Conservation (phyloP, 2,888 invertebrate species). For the Tipula unca region DNA sequence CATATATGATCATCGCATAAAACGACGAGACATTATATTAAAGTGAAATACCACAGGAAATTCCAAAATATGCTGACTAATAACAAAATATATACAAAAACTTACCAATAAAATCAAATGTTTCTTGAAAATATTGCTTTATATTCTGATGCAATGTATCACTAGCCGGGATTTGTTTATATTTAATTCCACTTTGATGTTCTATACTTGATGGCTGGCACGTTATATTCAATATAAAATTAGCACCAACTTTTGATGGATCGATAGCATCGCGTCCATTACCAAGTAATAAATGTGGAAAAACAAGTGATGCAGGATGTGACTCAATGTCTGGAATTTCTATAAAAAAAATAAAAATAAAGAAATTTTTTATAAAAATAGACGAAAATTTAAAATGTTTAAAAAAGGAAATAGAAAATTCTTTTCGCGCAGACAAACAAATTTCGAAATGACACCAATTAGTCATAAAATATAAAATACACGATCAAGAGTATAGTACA, state of each 20-base stretch:
- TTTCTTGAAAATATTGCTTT: constrained; percentile 80
- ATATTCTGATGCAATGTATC: constrained; percentile 80
- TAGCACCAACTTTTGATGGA: constrained; percentile 59
- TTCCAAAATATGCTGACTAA: constrained; percentile 14
- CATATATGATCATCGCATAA: neutral
- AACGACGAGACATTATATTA: neutral
- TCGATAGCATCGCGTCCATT: constrained; percentile 74
- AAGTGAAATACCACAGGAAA: neutral
- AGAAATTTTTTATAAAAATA: neutral
- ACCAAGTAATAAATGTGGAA: constrained; percentile 73
- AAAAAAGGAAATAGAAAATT: neutral
- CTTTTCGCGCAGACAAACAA: neutral
- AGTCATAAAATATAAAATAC: neutral
- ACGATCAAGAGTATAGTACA: neutral
- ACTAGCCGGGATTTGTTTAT: constrained; percentile 71
- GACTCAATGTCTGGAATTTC: constrained; percentile 55
- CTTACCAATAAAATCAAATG: constrained; percentile 79
- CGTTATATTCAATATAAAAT: constrained; percentile 74
- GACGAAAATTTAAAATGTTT: neutral
- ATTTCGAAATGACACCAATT: neutral
- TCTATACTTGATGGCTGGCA: constrained; percentile 57
- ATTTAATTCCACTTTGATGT: constrained; percentile 53
- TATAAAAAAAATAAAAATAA: constrained; percentile 22
- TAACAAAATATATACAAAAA: constrained; percentile 23
- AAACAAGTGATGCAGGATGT: constrained; percentile 66